Conservation (phyloP, 2,888 invertebrate genomes). For the Sisyra nigra region DNA sequence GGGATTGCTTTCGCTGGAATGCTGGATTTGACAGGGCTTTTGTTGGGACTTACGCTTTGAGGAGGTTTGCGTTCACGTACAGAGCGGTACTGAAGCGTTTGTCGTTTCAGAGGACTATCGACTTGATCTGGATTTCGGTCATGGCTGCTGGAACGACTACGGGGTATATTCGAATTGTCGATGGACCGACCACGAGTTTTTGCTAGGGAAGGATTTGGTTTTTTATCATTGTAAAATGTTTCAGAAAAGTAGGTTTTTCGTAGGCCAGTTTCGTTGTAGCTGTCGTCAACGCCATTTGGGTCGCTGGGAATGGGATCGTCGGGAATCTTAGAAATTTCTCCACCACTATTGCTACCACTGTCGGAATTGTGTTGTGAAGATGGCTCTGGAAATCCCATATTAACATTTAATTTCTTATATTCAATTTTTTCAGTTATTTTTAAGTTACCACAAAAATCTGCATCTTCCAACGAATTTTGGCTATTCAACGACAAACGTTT, state of each 20-base stretch:
- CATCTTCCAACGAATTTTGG: conserved; percentile 56
- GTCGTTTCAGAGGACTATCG: conserved; percentile 21
- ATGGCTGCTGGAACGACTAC: conserved; percentile 30
- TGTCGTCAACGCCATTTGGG: conserved; percentile 37
- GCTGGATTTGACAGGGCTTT: conserved; percentile 31
- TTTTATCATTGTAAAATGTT: conserved; percentile 39
- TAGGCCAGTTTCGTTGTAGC: conserved; percentile 50
- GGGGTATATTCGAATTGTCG: conserved; percentile 25
- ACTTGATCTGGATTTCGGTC: conserved; percentile 21
- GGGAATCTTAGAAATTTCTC: background rate
- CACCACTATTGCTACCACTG: conserved; percentile 6
- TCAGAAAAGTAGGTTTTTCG: conserved; percentile 53
- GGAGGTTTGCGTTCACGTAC: conserved; percentile 29
- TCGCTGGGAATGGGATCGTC: conserved; percentile 15
- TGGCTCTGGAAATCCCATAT: conserved; percentile 4
- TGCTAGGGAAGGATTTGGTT: conserved; percentile 20
- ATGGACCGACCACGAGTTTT: conserved; percentile 12
- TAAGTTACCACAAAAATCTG: conserved; percentile 49
- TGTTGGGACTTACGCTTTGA: conserved; percentile 25
- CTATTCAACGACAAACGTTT: conserved; percentile 52
- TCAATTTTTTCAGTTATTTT: background rate
- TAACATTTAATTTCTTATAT: too few relatives aligned
- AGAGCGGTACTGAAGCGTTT: conserved; percentile 26
- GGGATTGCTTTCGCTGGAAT: conserved; percentile 19
- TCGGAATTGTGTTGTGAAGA: conserved; percentile 9